Conservation (phyloP, 2,797 vertebrate genomes). For the Pterois miles region DNA sequence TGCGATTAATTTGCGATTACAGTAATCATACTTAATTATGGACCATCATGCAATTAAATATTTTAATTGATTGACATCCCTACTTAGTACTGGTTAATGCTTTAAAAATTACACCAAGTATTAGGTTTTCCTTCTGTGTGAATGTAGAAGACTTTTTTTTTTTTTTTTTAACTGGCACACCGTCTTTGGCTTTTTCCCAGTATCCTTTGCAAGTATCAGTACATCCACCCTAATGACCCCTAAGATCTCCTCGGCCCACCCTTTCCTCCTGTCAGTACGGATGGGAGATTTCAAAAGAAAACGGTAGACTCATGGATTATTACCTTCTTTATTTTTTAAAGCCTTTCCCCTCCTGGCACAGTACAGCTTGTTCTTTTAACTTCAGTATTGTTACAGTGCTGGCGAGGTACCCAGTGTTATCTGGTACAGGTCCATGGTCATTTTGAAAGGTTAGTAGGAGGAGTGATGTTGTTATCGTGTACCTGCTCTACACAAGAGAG, state of each 20-base stretch:
- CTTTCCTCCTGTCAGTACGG: conserved; percentile 33
- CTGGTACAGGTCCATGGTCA: conserved; percentile 8
- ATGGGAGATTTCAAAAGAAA: conserved; percentile 37
- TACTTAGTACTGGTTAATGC: too few species aligned
- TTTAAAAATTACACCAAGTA: not conserved
- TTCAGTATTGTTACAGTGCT: conserved; percentile 10
- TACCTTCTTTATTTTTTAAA: not conserved
- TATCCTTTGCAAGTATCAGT: conserved; percentile 3
- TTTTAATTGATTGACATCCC: too few species aligned
- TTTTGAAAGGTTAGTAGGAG: not conserved
- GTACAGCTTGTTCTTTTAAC: conserved; percentile 49
- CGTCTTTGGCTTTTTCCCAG: conserved; percentile 4
- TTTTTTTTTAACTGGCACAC: not conserved
- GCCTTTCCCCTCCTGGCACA: conserved; percentile 28
- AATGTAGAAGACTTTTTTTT: not conserved
- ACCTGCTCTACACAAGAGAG: not conserved
- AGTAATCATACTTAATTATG: too few species aligned
- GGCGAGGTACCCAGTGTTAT: conserved; percentile 5
- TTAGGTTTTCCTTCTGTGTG: not conserved
- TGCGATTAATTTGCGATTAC: too few species aligned
- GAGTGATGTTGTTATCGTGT: not conserved
- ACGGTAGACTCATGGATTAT: conserved; percentile 35
- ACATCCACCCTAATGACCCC: conserved; percentile 16
- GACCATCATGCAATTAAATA: too few species aligned
- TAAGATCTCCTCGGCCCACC: conserved; percentile 13